Base-by-base conservation (phyloP, 2,888 invertebrate species). In the Orthosia gothica region DNA sequence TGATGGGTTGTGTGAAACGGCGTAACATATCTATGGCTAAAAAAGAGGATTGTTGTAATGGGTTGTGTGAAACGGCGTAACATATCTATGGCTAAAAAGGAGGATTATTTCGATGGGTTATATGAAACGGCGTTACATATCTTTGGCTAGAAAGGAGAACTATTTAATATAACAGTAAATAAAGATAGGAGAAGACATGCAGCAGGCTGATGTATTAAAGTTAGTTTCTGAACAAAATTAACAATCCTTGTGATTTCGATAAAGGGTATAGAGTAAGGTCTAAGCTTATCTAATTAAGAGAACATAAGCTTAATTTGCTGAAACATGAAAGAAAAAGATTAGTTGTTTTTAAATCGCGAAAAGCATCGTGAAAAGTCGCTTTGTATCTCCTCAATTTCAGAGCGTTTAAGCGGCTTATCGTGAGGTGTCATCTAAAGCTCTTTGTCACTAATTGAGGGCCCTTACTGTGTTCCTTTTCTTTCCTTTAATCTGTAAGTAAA, bases 361-460 rank as follows among this genome's bases (percentile, higher is more conserved):
- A 13, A 58, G 40, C 58, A 32, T 40, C 16, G 2, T 4, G n/a
- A 54, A 20, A 20, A 20, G 52, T 12, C 52, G 12, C n/a, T 20
- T 54, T 54, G 32, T 54, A n/a, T 26, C 18, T 67, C 23, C n/a
- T 26, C n/a, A n/a, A n/a, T n/a, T n/a, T n/a, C n/a, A n/a, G n/a
- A n/a, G n/a, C n/a, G n/a, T n/a, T n/a, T n/a, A 49, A 59, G 47
- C 11, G 63, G 45, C 52, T 74, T 54, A 50, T 57, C 40, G 20
- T 72, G 32, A 71, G 45, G 50, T 52, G 50, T 52, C 20, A 13
- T 20, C 16, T 55, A 11, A 55, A 26, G 40, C 40, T 15, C 23
- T 74, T 15, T 7, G 12, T 23, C 18, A 32, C 11, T 49, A 63
- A 55, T 62, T 74, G 16, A 15, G 13, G 15, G n/a, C 9, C 13